Conservation (phyloP, 2,797 vertebrate species). For the Mus minutoides region DNA sequence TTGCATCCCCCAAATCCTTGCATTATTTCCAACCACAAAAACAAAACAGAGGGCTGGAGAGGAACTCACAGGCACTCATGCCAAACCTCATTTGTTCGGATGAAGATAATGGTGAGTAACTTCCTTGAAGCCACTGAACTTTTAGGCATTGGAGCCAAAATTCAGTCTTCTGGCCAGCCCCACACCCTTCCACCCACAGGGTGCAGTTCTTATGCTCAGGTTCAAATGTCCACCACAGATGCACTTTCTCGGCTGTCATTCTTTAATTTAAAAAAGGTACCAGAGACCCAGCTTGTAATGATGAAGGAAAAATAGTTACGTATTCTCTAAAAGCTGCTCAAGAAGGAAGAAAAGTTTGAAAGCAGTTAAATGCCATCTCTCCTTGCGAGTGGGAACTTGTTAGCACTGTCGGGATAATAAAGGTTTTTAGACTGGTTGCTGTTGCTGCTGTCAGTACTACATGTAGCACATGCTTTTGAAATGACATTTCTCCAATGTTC, state of each 20-base stretch:
- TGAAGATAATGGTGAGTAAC: slow-evolving; percentile 17
- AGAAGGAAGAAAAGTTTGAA: slow-evolving; percentile 1
- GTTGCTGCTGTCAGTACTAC: slow-evolving; percentile 29
- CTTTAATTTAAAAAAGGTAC: slow-evolving; percentile 33
- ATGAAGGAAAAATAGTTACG: background rate
- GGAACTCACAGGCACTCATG: background rate
- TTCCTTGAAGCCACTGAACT: slow-evolving; percentile 22
- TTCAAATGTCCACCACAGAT: background rate
- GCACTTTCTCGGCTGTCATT: slow-evolving; percentile 35
- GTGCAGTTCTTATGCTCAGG: background rate
- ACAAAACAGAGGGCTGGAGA: slow-evolving; percentile 44
- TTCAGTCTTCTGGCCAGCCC: background rate
- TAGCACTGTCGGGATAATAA: background rate
- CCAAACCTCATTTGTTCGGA: background rate
- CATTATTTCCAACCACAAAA: slow-evolving; percentile 45
- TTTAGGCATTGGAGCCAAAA: background rate
- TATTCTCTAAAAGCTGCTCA: slow-evolving; percentile 16
- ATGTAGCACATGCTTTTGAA: background rate
- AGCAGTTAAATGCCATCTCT: background rate
- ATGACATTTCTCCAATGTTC: slow-evolving; percentile 53
- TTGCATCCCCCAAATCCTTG: background rate
- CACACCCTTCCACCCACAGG: background rate
- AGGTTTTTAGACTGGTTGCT: slow-evolving; percentile 37
- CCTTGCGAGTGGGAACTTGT: background rate
- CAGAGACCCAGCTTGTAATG: background rate